Evolutionary conservation across 2,888 invertebrate genomes (phyloP).

Genomic region (Ochropacha duplaris): DNA sequence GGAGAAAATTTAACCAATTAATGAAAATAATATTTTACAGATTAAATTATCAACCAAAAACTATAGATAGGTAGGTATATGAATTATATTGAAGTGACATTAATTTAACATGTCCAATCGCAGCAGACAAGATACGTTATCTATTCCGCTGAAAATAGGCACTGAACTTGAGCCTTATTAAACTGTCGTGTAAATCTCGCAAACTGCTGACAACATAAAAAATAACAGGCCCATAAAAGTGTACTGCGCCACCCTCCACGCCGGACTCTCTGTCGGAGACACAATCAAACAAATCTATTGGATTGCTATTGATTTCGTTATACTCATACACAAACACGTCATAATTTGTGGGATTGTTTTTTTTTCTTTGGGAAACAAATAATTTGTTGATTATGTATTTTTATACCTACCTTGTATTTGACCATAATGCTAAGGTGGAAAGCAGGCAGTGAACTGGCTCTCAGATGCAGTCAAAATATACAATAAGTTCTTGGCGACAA

Average conservation of each 20-base stretch:
- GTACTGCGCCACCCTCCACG: constrained; percentile 29
- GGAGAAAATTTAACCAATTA: too few species aligned
- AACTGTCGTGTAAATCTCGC: constrained; percentile 48
- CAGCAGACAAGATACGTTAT: background rate
- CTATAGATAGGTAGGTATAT: too few species aligned
- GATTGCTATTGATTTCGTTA: constrained; percentile 33
- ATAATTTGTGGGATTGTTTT: background rate
- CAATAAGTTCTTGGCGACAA: too few species aligned
- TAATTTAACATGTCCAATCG: background rate
- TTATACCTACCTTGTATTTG: too few species aligned
- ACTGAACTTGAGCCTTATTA: constrained; percentile 45
- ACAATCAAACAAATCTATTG: constrained; percentile 40
- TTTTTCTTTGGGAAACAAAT: background rate
- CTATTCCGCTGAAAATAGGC: constrained; percentile 29
- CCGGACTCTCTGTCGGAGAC: constrained; percentile 23
- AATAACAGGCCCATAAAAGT: constrained; percentile 66
- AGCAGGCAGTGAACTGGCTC: too few species aligned
- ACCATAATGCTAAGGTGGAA: too few species aligned
- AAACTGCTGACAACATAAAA: constrained; percentile 67
- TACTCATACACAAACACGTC: background rate
- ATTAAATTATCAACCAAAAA: too few species aligned
- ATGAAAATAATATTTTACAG: too few species aligned
- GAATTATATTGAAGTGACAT: background rate
- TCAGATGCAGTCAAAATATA: too few species aligned
- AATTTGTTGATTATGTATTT: too few species aligned